These are phyloP conservation scores for Apodemia duryi DNA, from an alignment of 2,888 invertebrate species.

Conservation along the genomic window DNA sequence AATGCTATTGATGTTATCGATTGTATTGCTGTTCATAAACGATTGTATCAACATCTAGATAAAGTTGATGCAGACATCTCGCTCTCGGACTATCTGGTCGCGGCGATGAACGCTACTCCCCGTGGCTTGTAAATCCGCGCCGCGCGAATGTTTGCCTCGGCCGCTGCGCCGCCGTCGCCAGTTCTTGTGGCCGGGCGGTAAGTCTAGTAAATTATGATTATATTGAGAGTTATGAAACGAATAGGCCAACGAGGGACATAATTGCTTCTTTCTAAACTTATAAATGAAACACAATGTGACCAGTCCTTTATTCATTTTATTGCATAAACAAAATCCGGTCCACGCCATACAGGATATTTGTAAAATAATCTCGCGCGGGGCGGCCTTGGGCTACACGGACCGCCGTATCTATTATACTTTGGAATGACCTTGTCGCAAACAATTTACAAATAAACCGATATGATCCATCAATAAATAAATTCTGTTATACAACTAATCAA, in stretches of 20 bases:
- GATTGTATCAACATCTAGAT: too few relatives aligned
- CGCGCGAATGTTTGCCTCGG: too few relatives aligned
- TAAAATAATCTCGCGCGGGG: conserved; percentile 53
- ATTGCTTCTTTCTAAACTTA: not conserved
- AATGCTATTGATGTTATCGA: too few relatives aligned
- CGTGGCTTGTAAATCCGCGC: too few relatives aligned
- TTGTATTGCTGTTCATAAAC: too few relatives aligned
- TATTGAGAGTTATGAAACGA: not conserved
- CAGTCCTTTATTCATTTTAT: conserved; percentile 69
- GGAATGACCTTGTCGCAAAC: conserved; percentile 65
- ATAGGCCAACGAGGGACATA: not conserved
- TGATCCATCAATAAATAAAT: conserved; percentile 70
- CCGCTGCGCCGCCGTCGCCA: too few relatives aligned
- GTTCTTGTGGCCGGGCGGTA: too few relatives aligned
- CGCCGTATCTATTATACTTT: conserved; percentile 42
- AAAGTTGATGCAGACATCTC: too few relatives aligned
- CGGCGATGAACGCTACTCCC: too few relatives aligned
- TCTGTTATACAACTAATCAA: conserved; percentile 67
- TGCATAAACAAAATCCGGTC: conserved; percentile 72
- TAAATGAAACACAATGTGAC: conserved; percentile 31
- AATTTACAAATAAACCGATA: conserved; percentile 59
- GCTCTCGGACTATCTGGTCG: too few relatives aligned
- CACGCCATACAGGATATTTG: conserved; percentile 49
- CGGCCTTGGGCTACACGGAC: conserved; percentile 49
- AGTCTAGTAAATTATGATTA: too few relatives aligned